Percentiles rank a stretch among this genome's conserved stretches.
These are phyloP conservation scores for Megastigmus dorsalis DNA, from an alignment of 2,888 invertebrate species.

Conservation along the genomic window DNA sequence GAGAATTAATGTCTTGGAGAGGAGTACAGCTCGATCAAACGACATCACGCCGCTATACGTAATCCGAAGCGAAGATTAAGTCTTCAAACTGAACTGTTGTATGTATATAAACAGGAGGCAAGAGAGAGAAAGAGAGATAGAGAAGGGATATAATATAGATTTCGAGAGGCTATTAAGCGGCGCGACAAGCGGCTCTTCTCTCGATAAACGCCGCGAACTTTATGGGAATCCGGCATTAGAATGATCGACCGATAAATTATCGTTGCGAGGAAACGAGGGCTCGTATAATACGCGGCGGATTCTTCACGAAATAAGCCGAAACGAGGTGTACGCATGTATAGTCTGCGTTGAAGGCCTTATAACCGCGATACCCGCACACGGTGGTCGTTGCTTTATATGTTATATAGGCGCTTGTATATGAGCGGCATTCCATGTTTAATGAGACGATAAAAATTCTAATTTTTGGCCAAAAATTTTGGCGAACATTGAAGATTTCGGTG, in stretches of 20 bases:
- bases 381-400: conserved; percentile 9
- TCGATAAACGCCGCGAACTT: conserved; percentile 38
- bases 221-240: conserved; percentile 37
- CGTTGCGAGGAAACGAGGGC: not conserved
- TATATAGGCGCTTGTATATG: not conserved
- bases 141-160: too few species aligned
- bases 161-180: conserved; percentile 36
- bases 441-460: conserved; percentile 8
- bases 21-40: conserved; percentile 8
- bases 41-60: not conserved
- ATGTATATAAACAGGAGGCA: not conserved
- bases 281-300: not conserved
- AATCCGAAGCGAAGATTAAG: conserved; percentile 46
- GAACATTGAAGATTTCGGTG: too few species aligned
- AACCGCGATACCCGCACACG: not conserved
- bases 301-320: conserved; percentile 2
- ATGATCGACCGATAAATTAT: conserved; percentile 49
- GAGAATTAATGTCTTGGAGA: not conserved
- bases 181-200: not conserved
- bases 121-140: not conserved
- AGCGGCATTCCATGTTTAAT: not conserved
- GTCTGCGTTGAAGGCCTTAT: too few species aligned
- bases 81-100: not conserved
- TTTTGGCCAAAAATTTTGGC: too few species aligned
- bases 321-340: not conserved